Conservation (phyloP, 1,140 invertebrate genomes). For the Diorhabda carinulata region DNA sequence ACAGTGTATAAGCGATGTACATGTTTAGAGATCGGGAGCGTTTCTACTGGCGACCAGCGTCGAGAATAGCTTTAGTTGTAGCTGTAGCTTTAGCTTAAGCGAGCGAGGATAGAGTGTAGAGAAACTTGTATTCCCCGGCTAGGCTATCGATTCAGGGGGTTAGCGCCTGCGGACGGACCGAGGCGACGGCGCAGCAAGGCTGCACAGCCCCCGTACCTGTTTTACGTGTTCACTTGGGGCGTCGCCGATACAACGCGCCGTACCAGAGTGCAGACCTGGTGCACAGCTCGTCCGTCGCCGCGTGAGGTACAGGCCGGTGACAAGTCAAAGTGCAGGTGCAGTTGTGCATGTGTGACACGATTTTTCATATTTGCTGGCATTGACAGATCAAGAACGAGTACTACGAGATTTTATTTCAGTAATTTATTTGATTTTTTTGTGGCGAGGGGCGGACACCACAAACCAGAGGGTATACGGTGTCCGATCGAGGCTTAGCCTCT, state of each 20-base stretch:
- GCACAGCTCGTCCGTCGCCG: slow-evolving; percentile 6
- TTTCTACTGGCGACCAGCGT: not conserved
- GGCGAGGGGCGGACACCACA: not conserved
- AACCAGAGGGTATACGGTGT: not conserved
- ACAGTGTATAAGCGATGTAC: too few species aligned
- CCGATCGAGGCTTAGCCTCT: not conserved
- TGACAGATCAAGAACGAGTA: not conserved
- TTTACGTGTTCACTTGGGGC: slow-evolving; percentile 41
- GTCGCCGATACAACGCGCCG: slow-evolving; percentile 34
- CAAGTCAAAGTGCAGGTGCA: slow-evolving; percentile 12
- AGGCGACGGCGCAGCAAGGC: slow-evolving; percentile 31
- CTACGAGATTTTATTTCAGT: not conserved
- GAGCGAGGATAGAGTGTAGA: slow-evolving; percentile 6
- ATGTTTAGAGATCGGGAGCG: not conserved
- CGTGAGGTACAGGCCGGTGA: slow-evolving; percentile 9
- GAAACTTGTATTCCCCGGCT: slow-evolving; percentile 31
- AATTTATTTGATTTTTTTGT: not conserved
- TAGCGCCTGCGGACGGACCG: not conserved
- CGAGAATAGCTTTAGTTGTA: not conserved
- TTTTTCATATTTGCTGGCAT: slow-evolving; percentile 8
- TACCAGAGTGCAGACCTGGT: slow-evolving; percentile 17
- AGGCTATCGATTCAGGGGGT: slow-evolving; percentile 36
- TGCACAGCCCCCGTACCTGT: slow-evolving; percentile 38
- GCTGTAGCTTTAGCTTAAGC: not conserved
- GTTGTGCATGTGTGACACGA: slow-evolving; percentile 21